Evolutionary conservation across 2,113 vertebrate genomes (phyloP).

Genomic region (Pandion haliaetus): DNA sequence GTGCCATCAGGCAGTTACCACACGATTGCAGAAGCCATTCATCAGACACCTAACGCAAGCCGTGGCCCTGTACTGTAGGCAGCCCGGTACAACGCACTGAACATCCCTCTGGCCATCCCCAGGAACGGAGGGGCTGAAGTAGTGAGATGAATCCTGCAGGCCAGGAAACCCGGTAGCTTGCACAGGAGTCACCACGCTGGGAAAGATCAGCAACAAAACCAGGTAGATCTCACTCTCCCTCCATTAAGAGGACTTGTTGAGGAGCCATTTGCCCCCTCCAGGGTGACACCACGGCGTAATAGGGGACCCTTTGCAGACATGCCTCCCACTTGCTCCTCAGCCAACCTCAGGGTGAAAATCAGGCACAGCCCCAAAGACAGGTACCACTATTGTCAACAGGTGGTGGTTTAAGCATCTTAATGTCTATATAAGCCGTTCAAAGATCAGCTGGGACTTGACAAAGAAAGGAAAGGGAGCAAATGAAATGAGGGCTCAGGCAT

Average conservation of each 20-base stretch:
- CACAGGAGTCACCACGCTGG: fast-evolving
- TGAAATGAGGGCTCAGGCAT: not conserved
- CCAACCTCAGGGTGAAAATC: not conserved
- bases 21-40: not conserved
- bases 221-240: not conserved
- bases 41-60: fast-evolving
- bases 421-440: not conserved
- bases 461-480: not conserved
- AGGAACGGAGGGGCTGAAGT: not conserved
- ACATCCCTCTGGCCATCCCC: not conserved
- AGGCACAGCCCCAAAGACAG: not conserved
- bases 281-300: fast-evolving
- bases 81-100: not conserved
- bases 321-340: not conserved
- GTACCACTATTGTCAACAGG: not conserved
- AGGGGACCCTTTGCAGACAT: not conserved
- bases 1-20: fast-evolving
- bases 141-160: not conserved
- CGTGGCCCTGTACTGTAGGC: fast-evolving
- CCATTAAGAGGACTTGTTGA: not conserved
- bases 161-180: not conserved
- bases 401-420: not conserved
- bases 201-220: not conserved
- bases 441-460: not conserved
- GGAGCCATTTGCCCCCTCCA: not conserved